phyloP scores from a whole-genome alignment of 2,113 vertebrate genomes.

The Bombycilla garrulus region DNA sequence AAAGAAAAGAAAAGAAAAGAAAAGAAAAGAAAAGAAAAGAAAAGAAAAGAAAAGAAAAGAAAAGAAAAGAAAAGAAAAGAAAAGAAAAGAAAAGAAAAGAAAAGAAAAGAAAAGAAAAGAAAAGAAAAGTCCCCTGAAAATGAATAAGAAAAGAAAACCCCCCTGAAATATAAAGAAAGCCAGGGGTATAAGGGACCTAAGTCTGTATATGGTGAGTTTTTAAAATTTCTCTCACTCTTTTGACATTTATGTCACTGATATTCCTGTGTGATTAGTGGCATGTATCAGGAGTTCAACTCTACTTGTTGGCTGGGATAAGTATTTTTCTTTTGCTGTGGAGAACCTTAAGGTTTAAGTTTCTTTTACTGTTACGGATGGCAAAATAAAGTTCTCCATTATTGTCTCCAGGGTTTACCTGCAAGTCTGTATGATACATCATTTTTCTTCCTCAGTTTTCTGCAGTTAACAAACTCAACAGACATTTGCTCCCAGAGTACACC shows the following conservation, averaged over 20 bases:
- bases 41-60: no score
- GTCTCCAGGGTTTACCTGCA: not conserved
- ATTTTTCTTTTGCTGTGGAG: not conserved
- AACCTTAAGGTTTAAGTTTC: not conserved
- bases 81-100: no score
- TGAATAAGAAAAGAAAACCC: no score
- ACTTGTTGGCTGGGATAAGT: not conserved
- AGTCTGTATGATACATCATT: not conserved
- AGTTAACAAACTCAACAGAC: constrained; percentile 4
- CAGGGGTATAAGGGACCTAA: not conserved
- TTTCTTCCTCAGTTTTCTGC: constrained; percentile 17
- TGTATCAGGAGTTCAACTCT: not conserved
- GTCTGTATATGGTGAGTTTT: not conserved
- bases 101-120: accelerated
- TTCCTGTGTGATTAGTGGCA: not conserved
- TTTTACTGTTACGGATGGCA: not conserved
- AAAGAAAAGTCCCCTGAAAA: no score
- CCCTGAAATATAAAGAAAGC: not conserved
- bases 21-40: no score
- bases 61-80: accelerated
- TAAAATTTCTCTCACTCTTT: not conserved
- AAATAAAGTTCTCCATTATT: not conserved
- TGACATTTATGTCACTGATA: not conserved
- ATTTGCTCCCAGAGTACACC: not conserved
- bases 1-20: no score